These are phyloP conservation scores for Chelonus insularis DNA, from an alignment of 1,140 invertebrate species.

Conservation along the genomic window DNA sequence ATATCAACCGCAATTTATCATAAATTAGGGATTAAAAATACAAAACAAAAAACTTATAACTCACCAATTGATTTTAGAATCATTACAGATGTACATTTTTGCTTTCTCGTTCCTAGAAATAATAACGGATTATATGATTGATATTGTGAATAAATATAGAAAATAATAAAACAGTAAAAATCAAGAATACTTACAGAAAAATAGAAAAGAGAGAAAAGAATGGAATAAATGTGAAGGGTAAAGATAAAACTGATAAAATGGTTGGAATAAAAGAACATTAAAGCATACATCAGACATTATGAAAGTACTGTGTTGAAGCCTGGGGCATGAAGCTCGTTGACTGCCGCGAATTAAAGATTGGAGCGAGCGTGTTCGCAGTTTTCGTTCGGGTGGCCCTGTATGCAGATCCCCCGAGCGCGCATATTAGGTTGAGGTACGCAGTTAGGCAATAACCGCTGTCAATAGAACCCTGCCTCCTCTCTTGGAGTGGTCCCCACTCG, in stretches of 20 bases:
- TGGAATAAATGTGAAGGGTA: neutral
- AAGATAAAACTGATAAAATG: neutral
- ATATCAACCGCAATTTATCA: too few species aligned
- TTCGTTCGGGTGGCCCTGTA: slow-evolving; percentile 32
- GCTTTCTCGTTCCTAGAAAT: too few species aligned
- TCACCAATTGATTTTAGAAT: too few species aligned
- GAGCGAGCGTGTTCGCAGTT: slow-evolving; percentile 38
- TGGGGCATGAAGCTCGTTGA: slow-evolving; percentile 26
- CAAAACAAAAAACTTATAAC: too few species aligned
- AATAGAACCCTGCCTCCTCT: slow-evolving; percentile 46
- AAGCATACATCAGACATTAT: slow-evolving; percentile 15
- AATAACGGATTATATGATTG: too few species aligned
- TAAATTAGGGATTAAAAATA: too few species aligned
- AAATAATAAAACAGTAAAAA: neutral
- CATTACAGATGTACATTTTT: too few species aligned
- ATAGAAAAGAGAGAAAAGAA: neutral
- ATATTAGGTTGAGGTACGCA: slow-evolving; percentile 62
- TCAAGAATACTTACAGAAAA: neutral
- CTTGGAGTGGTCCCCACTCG: slow-evolving; percentile 46
- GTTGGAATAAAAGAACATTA: neutral
- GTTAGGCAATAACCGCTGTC: slow-evolving; percentile 63
- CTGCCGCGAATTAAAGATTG: slow-evolving; percentile 33
- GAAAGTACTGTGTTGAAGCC: slow-evolving; percentile 28
- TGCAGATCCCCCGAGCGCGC: slow-evolving; percentile 38
- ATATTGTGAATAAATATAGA: too few species aligned